These are phyloP conservation scores for Echinometra lucunter DNA, from an alignment of 53 echinoderm and acorn worm species.

Conservation along the genomic window DNA sequence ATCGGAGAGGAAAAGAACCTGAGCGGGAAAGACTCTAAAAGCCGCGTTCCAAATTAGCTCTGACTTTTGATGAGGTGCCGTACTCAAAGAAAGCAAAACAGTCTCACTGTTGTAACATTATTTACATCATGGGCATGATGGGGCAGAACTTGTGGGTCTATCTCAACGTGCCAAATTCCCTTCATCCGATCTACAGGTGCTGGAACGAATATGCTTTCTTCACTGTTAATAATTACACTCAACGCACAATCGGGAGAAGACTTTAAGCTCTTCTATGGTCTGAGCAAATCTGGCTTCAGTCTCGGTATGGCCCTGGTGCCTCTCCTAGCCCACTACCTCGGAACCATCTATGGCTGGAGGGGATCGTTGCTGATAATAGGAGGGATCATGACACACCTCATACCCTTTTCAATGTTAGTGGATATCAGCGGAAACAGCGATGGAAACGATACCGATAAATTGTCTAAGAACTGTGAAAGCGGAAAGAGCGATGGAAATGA, in stretches of 20 bases:
- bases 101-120: no score
- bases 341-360: slow-evolving; percentile 45
- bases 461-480: not conserved
- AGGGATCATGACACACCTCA: slow-evolving; percentile 26
- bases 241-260: not conserved
- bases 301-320: slow-evolving; percentile 48
- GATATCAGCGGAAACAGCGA: not conserved
- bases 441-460: no score
- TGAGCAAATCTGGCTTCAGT: slow-evolving; percentile 31
- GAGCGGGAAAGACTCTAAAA: no score
- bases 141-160: no score
- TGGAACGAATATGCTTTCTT: not conserved
- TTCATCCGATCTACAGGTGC: no score
- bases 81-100: no score
- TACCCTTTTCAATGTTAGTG: slow-evolving; percentile 33
- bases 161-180: no score
- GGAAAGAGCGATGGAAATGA: not conserved
- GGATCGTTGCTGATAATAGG: slow-evolving; percentile 55
- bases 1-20: no score
- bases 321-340: slow-evolving; percentile 24
- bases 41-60: no score
- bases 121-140: no score
- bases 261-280: slow-evolving; percentile 29
- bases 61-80: no score
- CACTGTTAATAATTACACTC: not conserved